These are phyloP conservation scores for Andrena chrysosceles DNA, from an alignment of 2,888 invertebrate genomes.

Conservation along the genomic window DNA sequence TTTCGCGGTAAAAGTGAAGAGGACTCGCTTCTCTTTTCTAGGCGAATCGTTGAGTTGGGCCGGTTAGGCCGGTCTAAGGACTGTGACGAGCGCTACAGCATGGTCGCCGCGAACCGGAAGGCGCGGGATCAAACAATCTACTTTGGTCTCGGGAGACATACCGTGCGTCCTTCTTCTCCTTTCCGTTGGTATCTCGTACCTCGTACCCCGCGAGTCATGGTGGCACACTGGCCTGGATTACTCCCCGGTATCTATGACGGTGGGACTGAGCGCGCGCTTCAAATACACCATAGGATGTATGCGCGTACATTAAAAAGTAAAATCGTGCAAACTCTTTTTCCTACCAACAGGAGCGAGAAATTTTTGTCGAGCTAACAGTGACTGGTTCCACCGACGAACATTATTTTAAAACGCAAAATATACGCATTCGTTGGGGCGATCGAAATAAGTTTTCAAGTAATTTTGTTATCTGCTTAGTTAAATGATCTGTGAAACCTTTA, in stretches of 20 bases:
- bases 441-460: too few relatives aligned
- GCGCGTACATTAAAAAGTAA: conserved; percentile 38
- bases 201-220: conserved; percentile 57
- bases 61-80: conserved; percentile 67
- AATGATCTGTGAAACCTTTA: too few relatives aligned
- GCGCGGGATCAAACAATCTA: conserved; percentile 46
- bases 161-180: conserved; percentile 32
- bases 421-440: too few relatives aligned
- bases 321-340: conserved; percentile 26
- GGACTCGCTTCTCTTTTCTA: conserved; percentile 61
- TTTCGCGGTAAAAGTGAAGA: conserved; percentile 78
- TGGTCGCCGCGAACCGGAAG: conserved; percentile 27
- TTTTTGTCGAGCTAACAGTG: conserved; percentile 1
- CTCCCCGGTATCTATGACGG: conserved; percentile 44
- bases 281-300: conserved; percentile 18
- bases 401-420: background rate
- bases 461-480: too few relatives aligned
- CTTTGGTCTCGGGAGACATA: conserved; percentile 18
- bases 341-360: conserved; percentile 5
- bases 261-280: conserved; percentile 7
- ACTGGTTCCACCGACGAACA: too few relatives aligned
- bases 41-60: conserved; percentile 64
- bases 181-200: conserved; percentile 45
- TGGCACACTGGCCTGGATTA: conserved; percentile 74
- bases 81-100: conserved; percentile 52